Evolutionary conservation across 2,113 vertebrate genomes (phyloP), one percentile per base, ranked within the genome.

Genomic region (Pollimyrus isidori): DNA sequence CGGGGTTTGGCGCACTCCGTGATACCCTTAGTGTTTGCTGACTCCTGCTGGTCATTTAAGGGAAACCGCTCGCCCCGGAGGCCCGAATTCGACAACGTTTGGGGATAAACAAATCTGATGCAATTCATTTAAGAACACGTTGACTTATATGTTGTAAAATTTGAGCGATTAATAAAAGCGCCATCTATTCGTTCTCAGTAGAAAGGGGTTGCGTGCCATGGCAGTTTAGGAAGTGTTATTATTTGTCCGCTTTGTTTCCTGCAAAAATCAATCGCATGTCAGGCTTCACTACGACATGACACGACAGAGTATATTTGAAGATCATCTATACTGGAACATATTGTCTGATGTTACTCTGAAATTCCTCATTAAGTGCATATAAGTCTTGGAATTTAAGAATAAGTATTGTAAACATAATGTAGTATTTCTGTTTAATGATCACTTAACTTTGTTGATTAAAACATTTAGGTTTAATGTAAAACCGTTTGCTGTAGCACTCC

Each of bases 21-120:
- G 45, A 21, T 88, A 80, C 9, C 50, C 45, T 80, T 39, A 73
- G 69, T 48, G 6, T 80, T 82, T 88, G 88, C 62, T 53, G 88
- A 82, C 88, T 88, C 88, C 88, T 88, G 88, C 69, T 88, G 88
- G 88, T 21, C 69, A 82, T 35, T 73, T 17, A 52, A 53, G 19
- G 69, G 23, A 69, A 30, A 17, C 4, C 46, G 30, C 45, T 49
- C 5, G 65, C 15, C 7, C 65, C 10, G 15, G n/a, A 76, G 26
- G 65, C 23, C 45, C 10, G 17, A 48, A 84, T n/a, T 46, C 19
- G n/a, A 1, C 11, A 48, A 84, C 19, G 42, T 23, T 48, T 48
- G 82, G 0, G 2, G 39, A 84, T 48, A 84, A 84, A 84, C 48
- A 46, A 84, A 46, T 48, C 82, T 21, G 73, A 80, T 84, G 45